Base-by-base conservation (phyloP, 2,888 invertebrate species). In the Petrolisthes manimaculis region DNA sequence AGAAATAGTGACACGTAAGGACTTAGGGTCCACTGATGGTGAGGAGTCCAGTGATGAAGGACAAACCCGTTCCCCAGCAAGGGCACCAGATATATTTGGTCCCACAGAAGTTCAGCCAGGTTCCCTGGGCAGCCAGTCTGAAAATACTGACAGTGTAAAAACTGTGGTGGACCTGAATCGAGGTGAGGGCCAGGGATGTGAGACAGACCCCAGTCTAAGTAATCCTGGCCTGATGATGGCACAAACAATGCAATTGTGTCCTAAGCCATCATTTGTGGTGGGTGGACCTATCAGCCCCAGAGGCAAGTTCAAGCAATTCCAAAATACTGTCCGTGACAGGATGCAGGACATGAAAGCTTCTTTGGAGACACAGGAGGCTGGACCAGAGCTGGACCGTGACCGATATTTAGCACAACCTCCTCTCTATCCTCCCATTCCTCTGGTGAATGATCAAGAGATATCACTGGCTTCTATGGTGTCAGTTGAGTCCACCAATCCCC, bases 101-200 rank as follows among this genome's bases (percentile, higher is more conserved):
- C 67, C 77, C n/a, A 53, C 78, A 51, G 89, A 86, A 8, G 53
- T 51, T 56, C 89, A 89, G 18, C 85, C 69, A 21, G 82, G 86
- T 21, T 89, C 91, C 61, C 53, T 91, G 56, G 91, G 91, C n/a
- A 91, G 91, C 71, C 88, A 86, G 74, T 91, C 91, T 67, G 91
- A 91, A 75, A 91, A 91, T 81, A 91, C 91, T 53, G 91, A 91
- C 69, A 91, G 91, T 69, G 82, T 88, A 21, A 91, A 86, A 14
- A 91, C 91, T 67, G 91, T 91, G 5, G 51, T 89, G n/a, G 86
- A 90, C 83, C 81, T 86, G 88, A 88, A 77, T 78, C 82, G 90
- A 14, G 90, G 84, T 67, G 88, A 88, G 67, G 83, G 88, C 21
- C 88, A 90, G 74, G 90, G 90, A 4, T 90, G 90, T 88, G 88